phyloP scores from a whole-genome alignment of 2,888 invertebrate genomes.

The Lordiphosa andalusiaca region DNA sequence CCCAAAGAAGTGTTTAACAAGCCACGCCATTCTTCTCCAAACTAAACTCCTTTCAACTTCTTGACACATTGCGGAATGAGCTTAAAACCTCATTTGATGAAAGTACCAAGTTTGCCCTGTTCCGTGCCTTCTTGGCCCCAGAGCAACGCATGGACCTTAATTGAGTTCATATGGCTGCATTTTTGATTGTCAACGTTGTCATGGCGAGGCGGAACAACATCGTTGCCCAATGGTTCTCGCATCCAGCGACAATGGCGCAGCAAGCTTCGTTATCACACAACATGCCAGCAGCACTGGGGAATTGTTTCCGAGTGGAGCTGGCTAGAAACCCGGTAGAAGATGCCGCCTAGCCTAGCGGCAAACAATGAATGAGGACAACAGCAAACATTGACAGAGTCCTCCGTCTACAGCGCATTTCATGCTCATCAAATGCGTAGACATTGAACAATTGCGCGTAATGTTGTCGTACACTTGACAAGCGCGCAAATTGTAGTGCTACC shows the following conservation, averaged over 20 bases:
- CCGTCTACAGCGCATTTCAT: conserved; percentile 58
- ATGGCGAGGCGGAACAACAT: conserved; percentile 23
- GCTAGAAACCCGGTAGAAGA: conserved; percentile 14
- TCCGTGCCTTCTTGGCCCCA: too few relatives aligned
- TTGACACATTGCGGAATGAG: too few relatives aligned
- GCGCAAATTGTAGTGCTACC: conserved; percentile 70
- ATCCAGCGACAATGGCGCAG: conserved; percentile 50
- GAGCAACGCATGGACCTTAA: conserved; percentile 34
- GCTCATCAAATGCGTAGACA: conserved; percentile 75
- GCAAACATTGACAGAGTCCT: conserved; percentile 16
- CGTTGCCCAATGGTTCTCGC: conserved; percentile 20
- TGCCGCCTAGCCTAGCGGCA: conserved; percentile 36
- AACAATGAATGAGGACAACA: conserved; percentile 62
- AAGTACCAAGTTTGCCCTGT: too few relatives aligned
- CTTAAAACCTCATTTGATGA: too few relatives aligned
- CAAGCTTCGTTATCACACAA: conserved; percentile 69
- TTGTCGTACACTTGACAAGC: conserved; percentile 76
- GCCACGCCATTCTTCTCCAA: too few relatives aligned
- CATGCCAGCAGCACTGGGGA: conserved; percentile 72
- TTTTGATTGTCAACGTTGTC: conserved; percentile 41
- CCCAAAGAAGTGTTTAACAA: too few relatives aligned
- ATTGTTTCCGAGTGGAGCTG: conserved; percentile 43
- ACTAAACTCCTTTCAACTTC: too few relatives aligned
- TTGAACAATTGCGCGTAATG: conserved; percentile 76
- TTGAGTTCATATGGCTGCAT: conserved; percentile 56